Conservation (phyloP, 2,113 vertebrate species). For the Felis chaus region DNA sequence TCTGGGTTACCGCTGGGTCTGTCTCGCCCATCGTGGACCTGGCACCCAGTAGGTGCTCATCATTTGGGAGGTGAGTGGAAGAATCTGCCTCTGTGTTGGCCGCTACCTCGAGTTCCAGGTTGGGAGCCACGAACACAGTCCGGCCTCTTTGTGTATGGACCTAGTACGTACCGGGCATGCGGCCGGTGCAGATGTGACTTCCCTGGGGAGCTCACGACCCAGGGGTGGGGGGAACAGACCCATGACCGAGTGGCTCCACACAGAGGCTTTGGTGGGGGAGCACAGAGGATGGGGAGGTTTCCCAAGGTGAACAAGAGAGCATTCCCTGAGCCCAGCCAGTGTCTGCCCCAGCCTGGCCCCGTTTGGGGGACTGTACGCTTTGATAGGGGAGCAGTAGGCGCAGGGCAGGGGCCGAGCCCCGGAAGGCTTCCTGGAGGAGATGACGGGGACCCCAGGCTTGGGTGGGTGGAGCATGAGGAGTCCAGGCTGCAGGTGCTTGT, state of each 20-base stretch:
- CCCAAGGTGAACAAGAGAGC: not conserved
- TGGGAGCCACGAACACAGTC: not conserved
- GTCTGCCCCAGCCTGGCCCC: not conserved
- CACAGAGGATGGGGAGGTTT: too few species aligned
- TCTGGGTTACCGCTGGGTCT: not conserved
- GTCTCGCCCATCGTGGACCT: not conserved
- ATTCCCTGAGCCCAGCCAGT: not conserved
- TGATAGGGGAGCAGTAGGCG: not conserved
- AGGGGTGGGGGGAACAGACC: not conserved
- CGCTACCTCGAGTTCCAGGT: not conserved
- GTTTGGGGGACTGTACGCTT: not conserved
- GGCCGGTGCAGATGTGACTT: not conserved
- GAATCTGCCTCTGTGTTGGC: not conserved
- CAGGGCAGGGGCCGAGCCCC: not conserved
- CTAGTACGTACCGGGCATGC: accelerated
- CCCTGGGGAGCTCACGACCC: not conserved
- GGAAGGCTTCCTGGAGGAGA: not conserved
- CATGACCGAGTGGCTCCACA: not conserved
- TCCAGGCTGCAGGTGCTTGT: not conserved
- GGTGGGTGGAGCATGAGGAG: not conserved
- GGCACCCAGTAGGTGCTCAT: not conserved
- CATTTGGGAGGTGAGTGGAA: not conserved
- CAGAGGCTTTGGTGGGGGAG: not conserved
- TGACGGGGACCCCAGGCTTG: not conserved
- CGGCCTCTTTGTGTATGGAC: not conserved